Evolutionary conservation across 1,140 invertebrate genomes (phyloP), one percentile per base, ranked within the genome.

Genomic region (Drosophila pectinifera): DNA sequence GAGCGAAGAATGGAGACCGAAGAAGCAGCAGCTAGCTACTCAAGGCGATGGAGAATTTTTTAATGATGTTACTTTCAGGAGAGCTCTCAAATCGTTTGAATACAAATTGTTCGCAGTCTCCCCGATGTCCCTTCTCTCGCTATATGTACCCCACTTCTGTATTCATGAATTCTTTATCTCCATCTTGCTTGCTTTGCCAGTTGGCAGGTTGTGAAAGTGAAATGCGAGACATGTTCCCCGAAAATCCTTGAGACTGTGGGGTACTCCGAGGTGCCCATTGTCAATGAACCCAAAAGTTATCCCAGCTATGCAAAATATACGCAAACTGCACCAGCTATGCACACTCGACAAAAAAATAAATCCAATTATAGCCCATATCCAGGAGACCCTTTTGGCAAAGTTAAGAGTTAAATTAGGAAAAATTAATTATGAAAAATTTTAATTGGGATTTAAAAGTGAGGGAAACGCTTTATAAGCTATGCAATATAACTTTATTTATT

Each of bases 121-220:
- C 56, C 38, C 31, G 58, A 55, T 39, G 57, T 45, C 39, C n/a
- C 31, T 34, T 4, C 31, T 39, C 38, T 22, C 14, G 36, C 4
- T 63, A 28, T 10, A 34, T 41, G 8, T 38, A 24, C 1, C 13
- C 46, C 42, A 58, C 65, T 28, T 51, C 31, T 74, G 57, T 64
- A 64, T 82, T 83, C 80, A 83, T 83, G 80, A 83, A 83, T 83
- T 84, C 80, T 84, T 84, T 84, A 74, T 73, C 57, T 48, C 18
- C n/a, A 82, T 82, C 80, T 53, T 72, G 78, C 64, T 74, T 59
- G 51, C 68, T 45, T 38, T 77, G 69, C 58, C 74, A 82, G 69
- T 56, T 77, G 80, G 76, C 76, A 83, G 76, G 75, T 83, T 84
- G 80, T 65, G 80, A 83, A 79, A 83, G 80, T 84, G 80, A 83